Evolutionary conservation across 2,113 vertebrate species (phyloP).

Genomic region (Strigops habroptila): DNA sequence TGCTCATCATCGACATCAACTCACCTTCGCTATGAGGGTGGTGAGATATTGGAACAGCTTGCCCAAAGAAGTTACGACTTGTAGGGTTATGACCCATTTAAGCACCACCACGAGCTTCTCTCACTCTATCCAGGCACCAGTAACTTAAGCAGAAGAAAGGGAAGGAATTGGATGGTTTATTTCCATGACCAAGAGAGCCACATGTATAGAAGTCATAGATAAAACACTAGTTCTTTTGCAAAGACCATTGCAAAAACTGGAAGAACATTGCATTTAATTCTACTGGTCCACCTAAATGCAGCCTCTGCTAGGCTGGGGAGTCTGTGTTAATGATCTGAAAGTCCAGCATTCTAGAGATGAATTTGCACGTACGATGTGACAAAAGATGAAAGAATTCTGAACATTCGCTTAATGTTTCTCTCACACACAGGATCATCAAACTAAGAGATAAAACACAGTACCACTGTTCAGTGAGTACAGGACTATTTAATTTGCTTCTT

Average conservation of each 20-base stretch:
- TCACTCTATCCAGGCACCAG: background rate
- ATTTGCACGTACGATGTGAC: background rate
- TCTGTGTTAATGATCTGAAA: background rate
- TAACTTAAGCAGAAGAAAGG: background rate
- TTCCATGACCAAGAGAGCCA: background rate
- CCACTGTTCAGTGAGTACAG: background rate
- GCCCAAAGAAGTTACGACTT: background rate
- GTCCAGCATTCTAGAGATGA: background rate
- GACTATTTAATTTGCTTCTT: background rate
- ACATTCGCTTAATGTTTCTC: background rate
- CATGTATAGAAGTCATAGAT: background rate
- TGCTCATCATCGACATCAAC: background rate
- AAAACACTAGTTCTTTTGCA: background rate
- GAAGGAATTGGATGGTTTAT: background rate
- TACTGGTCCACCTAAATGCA: background rate
- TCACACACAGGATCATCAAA: background rate
- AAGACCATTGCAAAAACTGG: background rate
- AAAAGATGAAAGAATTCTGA: background rate
- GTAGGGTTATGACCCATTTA: background rate
- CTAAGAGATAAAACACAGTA: background rate
- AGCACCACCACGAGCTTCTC: background rate
- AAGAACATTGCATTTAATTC: background rate
- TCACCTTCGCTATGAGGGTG: background rate
- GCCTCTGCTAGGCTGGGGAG: background rate
- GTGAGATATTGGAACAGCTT: background rate